Percentiles rank a stretch among this genome's conserved stretches.
phyloP scores from a whole-genome alignment of 2,888 invertebrate species.

The Bedellia somnulentella region DNA sequence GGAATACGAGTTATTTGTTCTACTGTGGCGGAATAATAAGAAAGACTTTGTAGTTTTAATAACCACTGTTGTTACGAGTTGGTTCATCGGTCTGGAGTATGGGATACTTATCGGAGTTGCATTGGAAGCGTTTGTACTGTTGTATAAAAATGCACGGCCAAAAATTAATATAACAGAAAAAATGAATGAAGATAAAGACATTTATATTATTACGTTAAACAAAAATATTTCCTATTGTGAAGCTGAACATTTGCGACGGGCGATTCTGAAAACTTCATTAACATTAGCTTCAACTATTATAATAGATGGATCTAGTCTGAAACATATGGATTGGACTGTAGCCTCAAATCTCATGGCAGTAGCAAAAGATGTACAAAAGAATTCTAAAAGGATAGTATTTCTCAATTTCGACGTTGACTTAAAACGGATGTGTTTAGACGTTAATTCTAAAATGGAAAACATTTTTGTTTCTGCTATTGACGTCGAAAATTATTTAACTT shows the following conservation, averaged over 20 bases:
- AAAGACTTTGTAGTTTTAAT: constrained; percentile 1
- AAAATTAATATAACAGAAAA: neutral
- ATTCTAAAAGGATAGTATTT: neutral
- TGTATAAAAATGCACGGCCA: constrained; percentile 2
- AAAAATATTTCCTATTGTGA: neutral
- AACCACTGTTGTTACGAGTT: neutral
- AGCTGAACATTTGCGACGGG: neutral
- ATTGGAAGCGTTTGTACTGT: neutral
- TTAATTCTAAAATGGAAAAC: neutral
- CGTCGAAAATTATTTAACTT: neutral
- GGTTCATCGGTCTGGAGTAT: constrained; percentile 1
- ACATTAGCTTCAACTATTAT: neutral
- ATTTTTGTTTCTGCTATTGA: neutral
- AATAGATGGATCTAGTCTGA: constrained; percentile 1
- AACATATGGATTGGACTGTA: constrained; percentile 1
- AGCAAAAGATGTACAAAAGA: neutral
- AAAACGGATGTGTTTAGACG: neutral
- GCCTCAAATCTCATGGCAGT: neutral
- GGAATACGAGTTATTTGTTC: neutral
- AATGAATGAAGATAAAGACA: neutral
- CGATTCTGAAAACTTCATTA: neutral
- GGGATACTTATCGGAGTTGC: constrained; percentile 2
- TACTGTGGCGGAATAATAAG: constrained; percentile 1
- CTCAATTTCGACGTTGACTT: neutral
- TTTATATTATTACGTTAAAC: neutral